Conservation (phyloP, 1,140 invertebrate species). For the Papilio helenus region DNA sequence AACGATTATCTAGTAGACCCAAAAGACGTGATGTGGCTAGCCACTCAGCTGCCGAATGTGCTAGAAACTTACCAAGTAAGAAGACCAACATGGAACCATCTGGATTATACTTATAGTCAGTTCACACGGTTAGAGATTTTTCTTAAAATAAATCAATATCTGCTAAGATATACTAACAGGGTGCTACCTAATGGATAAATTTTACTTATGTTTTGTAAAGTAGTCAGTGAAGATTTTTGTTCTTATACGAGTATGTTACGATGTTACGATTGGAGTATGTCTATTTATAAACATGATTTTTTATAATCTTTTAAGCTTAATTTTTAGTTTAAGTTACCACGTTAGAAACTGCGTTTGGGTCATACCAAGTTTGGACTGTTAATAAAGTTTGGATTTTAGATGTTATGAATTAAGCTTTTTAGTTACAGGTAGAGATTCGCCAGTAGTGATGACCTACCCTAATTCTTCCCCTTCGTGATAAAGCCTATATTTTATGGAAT, state of each 20-base stretch:
- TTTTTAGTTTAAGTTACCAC: too few relatives aligned
- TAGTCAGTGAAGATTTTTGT: background rate
- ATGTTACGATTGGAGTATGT: background rate
- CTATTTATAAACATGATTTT: too few relatives aligned
- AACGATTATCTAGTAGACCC: slow-evolving; percentile 67
- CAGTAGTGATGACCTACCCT: too few relatives aligned
- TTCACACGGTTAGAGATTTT: slow-evolving; percentile 56
- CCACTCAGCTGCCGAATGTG: slow-evolving; percentile 59
- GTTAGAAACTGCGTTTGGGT: too few relatives aligned
- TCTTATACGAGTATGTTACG: too few relatives aligned
- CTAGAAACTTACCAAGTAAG: slow-evolving; percentile 53
- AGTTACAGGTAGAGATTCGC: too few relatives aligned
- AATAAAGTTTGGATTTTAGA: too few relatives aligned
- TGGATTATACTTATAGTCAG: slow-evolving; percentile 62
- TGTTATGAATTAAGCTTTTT: too few relatives aligned
- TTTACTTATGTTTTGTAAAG: background rate
- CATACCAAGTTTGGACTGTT: too few relatives aligned
- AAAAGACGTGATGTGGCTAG: slow-evolving; percentile 63
- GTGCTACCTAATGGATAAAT: background rate
- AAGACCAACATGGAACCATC: slow-evolving; percentile 66
- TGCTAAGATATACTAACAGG: slow-evolving; percentile 48
- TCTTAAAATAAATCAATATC: slow-evolving; percentile 65
- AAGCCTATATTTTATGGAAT: too few relatives aligned
- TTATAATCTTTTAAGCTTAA: too few relatives aligned
- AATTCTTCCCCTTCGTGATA: too few relatives aligned